Conservation (phyloP, 1,140 invertebrate genomes). For the Drusus annulatus region DNA sequence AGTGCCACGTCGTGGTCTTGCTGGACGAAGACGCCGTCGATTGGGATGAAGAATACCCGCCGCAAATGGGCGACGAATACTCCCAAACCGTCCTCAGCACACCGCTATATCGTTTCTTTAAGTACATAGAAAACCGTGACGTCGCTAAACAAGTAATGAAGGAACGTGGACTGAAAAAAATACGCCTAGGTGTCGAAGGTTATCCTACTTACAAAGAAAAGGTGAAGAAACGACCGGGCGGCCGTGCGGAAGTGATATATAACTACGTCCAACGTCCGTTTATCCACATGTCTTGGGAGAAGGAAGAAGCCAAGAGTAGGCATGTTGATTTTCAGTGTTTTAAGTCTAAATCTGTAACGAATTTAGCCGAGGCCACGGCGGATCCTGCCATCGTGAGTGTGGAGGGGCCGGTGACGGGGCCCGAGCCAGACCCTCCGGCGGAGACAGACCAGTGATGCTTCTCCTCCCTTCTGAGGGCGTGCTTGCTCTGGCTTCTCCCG, state of each 20-base stretch:
- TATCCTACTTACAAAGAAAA: slow-evolving; percentile 99
- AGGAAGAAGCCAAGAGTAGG: slow-evolving; percentile 98
- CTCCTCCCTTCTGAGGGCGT: slow-evolving; percentile 22
- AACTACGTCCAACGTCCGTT: slow-evolving; percentile 99
- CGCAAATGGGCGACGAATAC: slow-evolving; percentile 97
- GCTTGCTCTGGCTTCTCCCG: slow-evolving; percentile 4
- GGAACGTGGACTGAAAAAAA: slow-evolving; percentile 98
- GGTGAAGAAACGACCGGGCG: slow-evolving; percentile 90
- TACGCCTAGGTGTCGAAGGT: slow-evolving; percentile 98
- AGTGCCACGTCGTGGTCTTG: slow-evolving; percentile 95
- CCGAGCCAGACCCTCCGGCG: slow-evolving; percentile 44
- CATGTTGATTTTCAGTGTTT: slow-evolving; percentile 99
- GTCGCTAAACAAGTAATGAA: slow-evolving; percentile 99
- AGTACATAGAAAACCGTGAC: slow-evolving; percentile 98
- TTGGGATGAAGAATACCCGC: slow-evolving; percentile 98
- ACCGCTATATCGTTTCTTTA: slow-evolving; percentile 97
- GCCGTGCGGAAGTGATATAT: slow-evolving; percentile 96
- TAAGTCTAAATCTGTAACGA: slow-evolving; percentile 95
- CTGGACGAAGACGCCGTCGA: slow-evolving; percentile 96
- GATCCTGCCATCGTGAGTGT: slow-evolving; percentile 75
- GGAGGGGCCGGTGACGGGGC: slow-evolving; percentile 55
- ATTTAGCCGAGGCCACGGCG: slow-evolving; percentile 92
- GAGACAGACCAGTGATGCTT: slow-evolving; percentile 52
- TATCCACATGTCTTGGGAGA: slow-evolving; percentile 99
- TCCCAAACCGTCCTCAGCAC: slow-evolving; percentile 94